Evolutionary conservation across 2,888 invertebrate species (phyloP).

Genomic region (Ecliptopera silaceata): DNA sequence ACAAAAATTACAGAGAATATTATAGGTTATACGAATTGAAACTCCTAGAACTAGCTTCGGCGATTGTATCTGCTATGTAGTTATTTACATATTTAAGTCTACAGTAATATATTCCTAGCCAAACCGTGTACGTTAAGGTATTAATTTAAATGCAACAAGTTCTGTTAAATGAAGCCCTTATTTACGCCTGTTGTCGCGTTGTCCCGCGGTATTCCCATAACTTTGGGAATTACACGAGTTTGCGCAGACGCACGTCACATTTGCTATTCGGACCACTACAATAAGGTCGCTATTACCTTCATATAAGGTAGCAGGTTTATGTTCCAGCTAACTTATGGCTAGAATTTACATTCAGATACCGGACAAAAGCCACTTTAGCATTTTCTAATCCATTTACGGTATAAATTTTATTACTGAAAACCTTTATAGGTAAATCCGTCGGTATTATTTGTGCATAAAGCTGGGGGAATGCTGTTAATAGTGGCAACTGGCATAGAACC

Average conservation of each 20-base stretch:
- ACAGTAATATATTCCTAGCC: slow-evolving; percentile 21
- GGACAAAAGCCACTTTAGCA: slow-evolving; percentile 33
- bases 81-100: slow-evolving; percentile 3
- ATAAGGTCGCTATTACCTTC: slow-evolving; percentile 33
- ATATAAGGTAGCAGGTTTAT: slow-evolving; percentile 36
- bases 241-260: slow-evolving; percentile 39
- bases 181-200: slow-evolving; percentile 43
- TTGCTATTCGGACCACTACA: slow-evolving; percentile 33
- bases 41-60: background rate
- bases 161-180: slow-evolving; percentile 50
- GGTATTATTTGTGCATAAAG: slow-evolving; percentile 23
- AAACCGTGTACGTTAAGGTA: slow-evolving; percentile 30
- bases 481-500: slow-evolving; percentile 21
- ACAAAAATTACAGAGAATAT: slow-evolving; percentile 4
- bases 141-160: slow-evolving; percentile 47
- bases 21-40: background rate
- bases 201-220: slow-evolving; percentile 44
- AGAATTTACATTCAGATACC: slow-evolving; percentile 33
- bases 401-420: slow-evolving; percentile 31
- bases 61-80: background rate
- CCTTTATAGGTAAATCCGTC: slow-evolving; percentile 30
- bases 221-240: slow-evolving; percentile 45
- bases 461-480: slow-evolving; percentile 24
- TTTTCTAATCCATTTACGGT: slow-evolving; percentile 35
- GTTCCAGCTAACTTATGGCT: slow-evolving; percentile 36